Evolutionary conservation across 2,888 invertebrate genomes (phyloP), one percentile per base, ranked within the genome.

Genomic region (Caenorhabditis sp.): DNA sequence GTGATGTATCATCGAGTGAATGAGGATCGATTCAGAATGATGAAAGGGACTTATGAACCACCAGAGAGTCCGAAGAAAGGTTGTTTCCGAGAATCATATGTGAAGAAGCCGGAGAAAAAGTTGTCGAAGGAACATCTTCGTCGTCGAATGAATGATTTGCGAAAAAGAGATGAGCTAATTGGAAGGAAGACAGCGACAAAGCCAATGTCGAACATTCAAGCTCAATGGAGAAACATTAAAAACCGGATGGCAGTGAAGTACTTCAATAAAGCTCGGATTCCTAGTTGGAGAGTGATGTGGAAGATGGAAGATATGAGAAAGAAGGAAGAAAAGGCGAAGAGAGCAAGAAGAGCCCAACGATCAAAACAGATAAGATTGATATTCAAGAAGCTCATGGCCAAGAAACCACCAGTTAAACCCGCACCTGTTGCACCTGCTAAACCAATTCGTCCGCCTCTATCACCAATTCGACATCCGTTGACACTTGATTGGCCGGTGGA

Each of bases 401-500:
- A 31, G n/a, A n/a, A n/a, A 31, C 4, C 31, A 31, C 31, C n/a
- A 17, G 49, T 20, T 17, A 3, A 5, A 4, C 4, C 49, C 4
- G 20, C 5, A 20, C 7, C 4, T 8, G 49, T 49, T 14, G 4
- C 49, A 21, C 8, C 20, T 21, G 21, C 52, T 21, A 52, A 7
- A 52, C 52, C 21, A 52, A n/a, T 8, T 20, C 21, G 21, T 8
- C 66, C 66, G 26, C 66, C 60, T 10, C 43, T 60, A 21, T 23
- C 38, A 23, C 43, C 20, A 23, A 5, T 36, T 36, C 53, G 21
- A 21, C n/a, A 31, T 20, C 5, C 52, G 0, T 17, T 38, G 12
- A 5, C 59, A 3, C 5, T 59, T 12, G 20, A 66, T 1, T 66
- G 36, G 23, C 70, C 70, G 25, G 1, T 64, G 0, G 66, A 66